Percentiles rank a stretch among this genome's conserved stretches.
These are phyloP conservation scores for Podarcis muralis DNA, from an alignment of 2,113 vertebrate genomes.

Conservation along the genomic window DNA sequence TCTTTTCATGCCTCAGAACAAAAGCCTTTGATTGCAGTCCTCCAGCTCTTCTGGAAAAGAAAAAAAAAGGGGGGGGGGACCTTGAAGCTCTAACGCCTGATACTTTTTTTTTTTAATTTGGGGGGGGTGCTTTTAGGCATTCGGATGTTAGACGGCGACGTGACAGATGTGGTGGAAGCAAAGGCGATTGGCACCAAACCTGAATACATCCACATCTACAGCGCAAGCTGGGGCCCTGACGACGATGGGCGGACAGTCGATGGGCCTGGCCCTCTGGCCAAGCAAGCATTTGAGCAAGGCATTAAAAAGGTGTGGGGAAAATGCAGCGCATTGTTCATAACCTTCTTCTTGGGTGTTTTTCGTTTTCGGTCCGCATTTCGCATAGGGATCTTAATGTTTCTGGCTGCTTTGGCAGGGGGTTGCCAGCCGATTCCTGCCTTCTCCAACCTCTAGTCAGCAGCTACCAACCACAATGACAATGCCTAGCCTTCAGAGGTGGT, in stretches of 20 bases:
- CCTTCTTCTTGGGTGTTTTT: background rate
- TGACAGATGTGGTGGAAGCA: constrained; percentile 93
- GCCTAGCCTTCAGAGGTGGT: too few relatives aligned
- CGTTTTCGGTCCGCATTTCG: constrained; percentile 19
- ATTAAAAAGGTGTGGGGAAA: constrained; percentile 86
- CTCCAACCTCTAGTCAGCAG: too few relatives aligned
- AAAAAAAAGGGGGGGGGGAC: background rate
- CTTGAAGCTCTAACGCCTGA: constrained; percentile 53
- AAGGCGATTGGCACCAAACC: constrained; percentile 90
- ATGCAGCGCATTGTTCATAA: background rate
- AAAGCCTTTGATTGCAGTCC: constrained; percentile 66
- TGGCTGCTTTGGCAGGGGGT: too few relatives aligned
- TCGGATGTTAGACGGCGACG: constrained; percentile 95
- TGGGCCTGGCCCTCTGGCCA: constrained; percentile 89
- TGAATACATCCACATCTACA: constrained; percentile 95
- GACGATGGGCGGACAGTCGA: constrained; percentile 96
- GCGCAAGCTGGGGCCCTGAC: constrained; percentile 94
- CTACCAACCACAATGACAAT: too few relatives aligned
- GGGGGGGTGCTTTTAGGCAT: constrained; percentile 81
- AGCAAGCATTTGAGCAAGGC: constrained; percentile 88
- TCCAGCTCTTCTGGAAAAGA: constrained; percentile 29
- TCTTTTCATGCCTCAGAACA: constrained; percentile 15
- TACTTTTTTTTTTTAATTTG: constrained; percentile 22
- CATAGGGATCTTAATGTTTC: background rate
- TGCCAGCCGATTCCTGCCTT: too few relatives aligned